Percentiles rank a stretch among this genome's conserved stretches.
Conservation (phyloP, 2,888 invertebrate species). For the Venustoraphidia nigricollis region DNA sequence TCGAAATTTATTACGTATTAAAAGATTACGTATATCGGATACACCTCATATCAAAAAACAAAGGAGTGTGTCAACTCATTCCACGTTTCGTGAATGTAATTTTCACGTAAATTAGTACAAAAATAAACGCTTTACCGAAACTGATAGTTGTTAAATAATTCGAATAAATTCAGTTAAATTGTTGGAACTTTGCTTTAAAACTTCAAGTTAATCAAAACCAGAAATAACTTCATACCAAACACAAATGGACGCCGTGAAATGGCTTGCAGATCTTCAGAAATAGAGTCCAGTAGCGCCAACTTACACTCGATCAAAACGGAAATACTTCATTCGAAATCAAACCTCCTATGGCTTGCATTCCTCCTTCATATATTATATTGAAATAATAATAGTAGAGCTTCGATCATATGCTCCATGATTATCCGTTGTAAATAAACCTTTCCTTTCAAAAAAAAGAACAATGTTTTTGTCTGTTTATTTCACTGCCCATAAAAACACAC, state of each 20-base stretch:
- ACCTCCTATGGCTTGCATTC: not conserved
- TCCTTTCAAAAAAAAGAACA: no score
- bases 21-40: conserved; percentile 4
- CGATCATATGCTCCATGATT: no score
- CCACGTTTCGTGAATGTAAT: not conserved
- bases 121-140: conserved; percentile 5
- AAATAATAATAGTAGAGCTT: no score
- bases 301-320: not conserved
- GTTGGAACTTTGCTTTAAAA: conserved; percentile 19
- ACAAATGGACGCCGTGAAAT: conserved; percentile 8
- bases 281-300: not conserved
- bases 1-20: not conserved
- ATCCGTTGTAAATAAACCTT: no score
- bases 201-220: conserved; percentile 11
- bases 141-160: conserved; percentile 7
- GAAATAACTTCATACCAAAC: conserved; percentile 23
- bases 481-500: no score
- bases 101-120: conserved; percentile 1
- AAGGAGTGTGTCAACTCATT: not conserved
- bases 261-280: not conserved
- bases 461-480: no score
- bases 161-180: conserved; percentile 11
- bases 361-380: not conserved
- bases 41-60: not conserved
- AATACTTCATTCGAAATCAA: not conserved